phyloP scores from a whole-genome alignment of 2,888 invertebrate genomes.

The Epistrophe eligans region DNA sequence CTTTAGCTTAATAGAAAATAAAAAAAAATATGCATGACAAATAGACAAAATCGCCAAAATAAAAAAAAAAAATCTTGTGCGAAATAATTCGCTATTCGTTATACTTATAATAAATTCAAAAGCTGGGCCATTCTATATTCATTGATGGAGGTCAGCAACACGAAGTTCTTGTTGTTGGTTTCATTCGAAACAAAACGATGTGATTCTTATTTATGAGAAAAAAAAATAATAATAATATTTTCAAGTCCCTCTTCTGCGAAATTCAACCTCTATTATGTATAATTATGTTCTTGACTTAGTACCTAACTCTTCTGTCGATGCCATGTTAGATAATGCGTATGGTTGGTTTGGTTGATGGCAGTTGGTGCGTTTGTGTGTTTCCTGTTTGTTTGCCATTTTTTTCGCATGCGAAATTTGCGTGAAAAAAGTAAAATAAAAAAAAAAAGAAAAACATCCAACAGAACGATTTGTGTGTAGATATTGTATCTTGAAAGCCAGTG shows the following conservation, averaged over 20 bases:
- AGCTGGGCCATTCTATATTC: slow-evolving; percentile 37
- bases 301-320: background rate
- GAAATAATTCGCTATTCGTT: slow-evolving; percentile 36
- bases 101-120: slow-evolving; percentile 23
- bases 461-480: background rate
- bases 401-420: slow-evolving; percentile 13
- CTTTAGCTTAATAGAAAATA: background rate
- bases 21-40: background rate
- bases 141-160: slow-evolving; percentile 66
- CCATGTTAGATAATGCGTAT: slow-evolving; percentile 25
- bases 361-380: slow-evolving; percentile 22
- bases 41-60: background rate
- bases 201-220: background rate
- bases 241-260: background rate
- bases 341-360: background rate
- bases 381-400: slow-evolving; percentile 26
- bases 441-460: slow-evolving; percentile 6
- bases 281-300: slow-evolving; percentile 8
- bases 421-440: background rate
- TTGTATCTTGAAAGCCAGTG: background rate
- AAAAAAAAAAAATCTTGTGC: slow-evolving; percentile 15
- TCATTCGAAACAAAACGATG: background rate
- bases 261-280: background rate
- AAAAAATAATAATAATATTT: background rate
- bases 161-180: slow-evolving; percentile 4